Conservation (phyloP, 2,797 vertebrate species). For the Oceanodroma leucorhoa region DNA sequence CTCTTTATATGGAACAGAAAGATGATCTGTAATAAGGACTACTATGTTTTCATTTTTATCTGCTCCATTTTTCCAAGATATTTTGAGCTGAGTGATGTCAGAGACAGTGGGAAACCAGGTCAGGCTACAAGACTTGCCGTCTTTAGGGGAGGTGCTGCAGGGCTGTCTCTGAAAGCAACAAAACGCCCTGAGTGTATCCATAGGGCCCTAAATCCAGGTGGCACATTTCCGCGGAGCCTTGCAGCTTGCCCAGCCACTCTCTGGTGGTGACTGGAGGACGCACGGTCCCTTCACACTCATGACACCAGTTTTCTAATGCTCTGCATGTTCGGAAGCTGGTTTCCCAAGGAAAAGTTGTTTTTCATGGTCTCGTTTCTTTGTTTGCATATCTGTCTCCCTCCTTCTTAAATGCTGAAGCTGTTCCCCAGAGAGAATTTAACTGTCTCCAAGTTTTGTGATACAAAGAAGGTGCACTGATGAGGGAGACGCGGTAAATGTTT, state of each 20-base stretch:
- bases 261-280: neutral
- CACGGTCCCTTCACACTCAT: accelerated
- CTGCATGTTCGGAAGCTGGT: neutral
- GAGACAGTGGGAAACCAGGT: neutral
- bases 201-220: neutral
- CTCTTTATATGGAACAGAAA: neutral
- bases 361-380: neutral
- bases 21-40: neutral
- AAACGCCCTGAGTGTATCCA: neutral
- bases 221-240: neutral
- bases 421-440: neutral
- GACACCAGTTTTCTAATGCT: neutral
- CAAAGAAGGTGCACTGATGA: neutral
- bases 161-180: neutral
- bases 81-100: neutral
- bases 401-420: neutral
- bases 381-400: neutral
- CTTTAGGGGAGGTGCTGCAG: neutral
- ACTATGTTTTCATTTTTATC: neutral
- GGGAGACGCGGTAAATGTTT: neutral
- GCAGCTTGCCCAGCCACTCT: neutral
- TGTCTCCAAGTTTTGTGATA: neutral
- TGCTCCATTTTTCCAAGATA: neutral
- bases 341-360: neutral
- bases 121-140: neutral